Percentiles rank a stretch among this genome's conserved stretches.
phyloP scores from a whole-genome alignment of 2,113 vertebrate genomes.

The Megaceryle maxima region DNA sequence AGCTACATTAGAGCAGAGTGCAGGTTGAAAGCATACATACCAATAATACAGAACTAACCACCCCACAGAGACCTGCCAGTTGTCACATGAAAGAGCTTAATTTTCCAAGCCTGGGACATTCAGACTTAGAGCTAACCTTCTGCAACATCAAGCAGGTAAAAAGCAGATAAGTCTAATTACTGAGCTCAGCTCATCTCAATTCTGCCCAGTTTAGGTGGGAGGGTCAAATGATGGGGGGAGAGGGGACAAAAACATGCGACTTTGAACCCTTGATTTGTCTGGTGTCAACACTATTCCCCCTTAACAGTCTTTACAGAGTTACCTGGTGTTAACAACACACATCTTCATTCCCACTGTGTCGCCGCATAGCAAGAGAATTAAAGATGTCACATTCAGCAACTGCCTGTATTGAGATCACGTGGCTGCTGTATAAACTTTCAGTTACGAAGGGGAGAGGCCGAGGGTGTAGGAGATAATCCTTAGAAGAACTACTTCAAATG shows the following conservation, averaged over 20 bases:
- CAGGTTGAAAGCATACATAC: neutral
- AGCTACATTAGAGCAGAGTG: neutral
- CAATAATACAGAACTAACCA: neutral
- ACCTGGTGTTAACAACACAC: neutral
- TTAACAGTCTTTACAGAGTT: neutral
- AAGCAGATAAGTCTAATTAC: neutral
- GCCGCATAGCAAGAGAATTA: neutral
- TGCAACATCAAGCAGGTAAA: neutral
- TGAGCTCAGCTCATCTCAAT: neutral
- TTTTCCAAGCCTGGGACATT: neutral
- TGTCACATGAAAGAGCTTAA: neutral
- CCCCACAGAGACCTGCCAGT: neutral
- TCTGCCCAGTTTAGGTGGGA: neutral
- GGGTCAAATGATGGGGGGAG: neutral
- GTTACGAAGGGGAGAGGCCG: constrained; percentile 2
- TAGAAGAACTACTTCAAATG: constrained; percentile 31
- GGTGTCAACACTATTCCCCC: neutral
- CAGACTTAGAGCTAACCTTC: neutral
- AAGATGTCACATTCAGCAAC: neutral
- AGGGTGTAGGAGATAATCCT: constrained; percentile 23
- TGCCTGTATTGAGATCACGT: neutral
- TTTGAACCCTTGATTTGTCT: neutral
- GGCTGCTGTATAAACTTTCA: constrained; percentile 33
- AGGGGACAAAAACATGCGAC: neutral
- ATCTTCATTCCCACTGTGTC: neutral